phyloP scores from a whole-genome alignment of 1,140 invertebrate genomes.

The Brachionus asplanchnoidis region DNA sequence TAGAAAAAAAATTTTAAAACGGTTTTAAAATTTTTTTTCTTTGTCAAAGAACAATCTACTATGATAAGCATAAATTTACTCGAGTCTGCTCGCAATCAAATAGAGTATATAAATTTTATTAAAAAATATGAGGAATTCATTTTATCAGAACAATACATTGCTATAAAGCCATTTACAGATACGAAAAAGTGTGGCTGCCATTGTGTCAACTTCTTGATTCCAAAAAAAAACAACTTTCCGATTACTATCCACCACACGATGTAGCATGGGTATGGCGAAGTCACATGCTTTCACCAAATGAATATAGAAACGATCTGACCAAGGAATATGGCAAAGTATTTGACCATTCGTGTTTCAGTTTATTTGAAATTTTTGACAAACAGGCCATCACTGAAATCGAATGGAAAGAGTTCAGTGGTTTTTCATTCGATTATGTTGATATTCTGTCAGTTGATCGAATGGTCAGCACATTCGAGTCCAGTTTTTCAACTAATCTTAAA shows the following conservation, averaged over 20 bases:
- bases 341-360: not conserved
- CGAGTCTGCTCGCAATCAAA: not conserved
- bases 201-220: not conserved
- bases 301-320: not conserved
- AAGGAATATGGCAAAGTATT: not conserved
- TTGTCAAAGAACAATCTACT: too few relatives aligned
- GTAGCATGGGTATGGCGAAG: not conserved
- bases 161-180: not conserved
- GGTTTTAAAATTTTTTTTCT: too few relatives aligned
- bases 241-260: not conserved
- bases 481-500: not conserved
- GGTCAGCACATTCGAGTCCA: not conserved
- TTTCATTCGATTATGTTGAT: not conserved
- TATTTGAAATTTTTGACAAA: not conserved
- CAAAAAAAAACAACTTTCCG: not conserved
- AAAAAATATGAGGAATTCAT: not conserved
- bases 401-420: not conserved
- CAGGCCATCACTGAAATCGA: not conserved
- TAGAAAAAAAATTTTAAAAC: too few relatives aligned
- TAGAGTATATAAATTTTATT: not conserved
- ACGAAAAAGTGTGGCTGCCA: not conserved
- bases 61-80: not conserved
- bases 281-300: not conserved
- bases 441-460: not conserved
- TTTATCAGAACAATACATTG: not conserved